Conservation (phyloP, 1,140 invertebrate genomes). For the Penaeus japonicus region DNA sequence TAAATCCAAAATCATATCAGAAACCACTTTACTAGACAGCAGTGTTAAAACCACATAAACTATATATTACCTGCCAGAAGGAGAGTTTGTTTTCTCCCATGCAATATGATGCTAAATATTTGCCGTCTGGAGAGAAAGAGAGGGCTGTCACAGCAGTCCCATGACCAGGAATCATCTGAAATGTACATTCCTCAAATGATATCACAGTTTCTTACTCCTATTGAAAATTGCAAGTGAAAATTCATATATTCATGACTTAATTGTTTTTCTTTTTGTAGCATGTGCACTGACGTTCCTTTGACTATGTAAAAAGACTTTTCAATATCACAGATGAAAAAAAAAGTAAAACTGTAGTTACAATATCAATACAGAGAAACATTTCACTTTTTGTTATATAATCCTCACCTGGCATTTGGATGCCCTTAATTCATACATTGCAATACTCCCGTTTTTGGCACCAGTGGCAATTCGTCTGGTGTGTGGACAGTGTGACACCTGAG, state of each 20-base stretch:
- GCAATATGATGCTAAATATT: conserved; percentile 95
- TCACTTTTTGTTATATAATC: background rate
- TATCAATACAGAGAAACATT: background rate
- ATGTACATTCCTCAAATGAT: background rate
- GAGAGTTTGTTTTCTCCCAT: conserved; percentile 93
- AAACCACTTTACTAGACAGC: too few relatives aligned
- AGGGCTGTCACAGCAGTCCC: conserved; percentile 85
- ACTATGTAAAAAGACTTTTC: too few relatives aligned
- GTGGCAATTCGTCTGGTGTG: conserved; percentile 94
- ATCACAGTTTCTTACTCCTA: too few relatives aligned
- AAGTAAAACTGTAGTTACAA: background rate
- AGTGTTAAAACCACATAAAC: too few relatives aligned
- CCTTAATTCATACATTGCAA: conserved; percentile 95
- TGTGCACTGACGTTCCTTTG: too few relatives aligned
- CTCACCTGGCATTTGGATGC: conserved; percentile 86
- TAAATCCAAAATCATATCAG: too few relatives aligned
- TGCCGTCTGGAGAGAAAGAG: conserved; percentile 96
- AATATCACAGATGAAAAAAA: background rate
- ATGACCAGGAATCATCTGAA: conserved; percentile 87
- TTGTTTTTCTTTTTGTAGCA: too few relatives aligned
- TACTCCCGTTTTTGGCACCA: conserved; percentile 87
- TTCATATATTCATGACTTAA: too few relatives aligned
- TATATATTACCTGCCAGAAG: conserved; percentile 91
- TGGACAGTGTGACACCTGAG: conserved; percentile 87
- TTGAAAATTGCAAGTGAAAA: too few relatives aligned